phyloP scores from a whole-genome alignment of 2,888 invertebrate species.

The Trachelus troglodyta region DNA sequence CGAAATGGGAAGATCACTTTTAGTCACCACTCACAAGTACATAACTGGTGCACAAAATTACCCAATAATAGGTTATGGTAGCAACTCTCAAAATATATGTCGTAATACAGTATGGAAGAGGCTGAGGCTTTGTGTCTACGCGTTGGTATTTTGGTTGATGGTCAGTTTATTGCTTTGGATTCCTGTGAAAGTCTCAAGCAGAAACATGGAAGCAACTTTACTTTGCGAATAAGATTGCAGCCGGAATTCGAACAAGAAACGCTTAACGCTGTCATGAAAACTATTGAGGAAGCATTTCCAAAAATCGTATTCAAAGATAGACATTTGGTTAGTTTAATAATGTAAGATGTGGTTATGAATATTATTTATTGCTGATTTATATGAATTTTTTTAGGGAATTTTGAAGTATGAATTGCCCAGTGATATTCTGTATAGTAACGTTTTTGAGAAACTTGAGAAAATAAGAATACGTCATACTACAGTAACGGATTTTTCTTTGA shows the following conservation, averaged over 20 bases:
- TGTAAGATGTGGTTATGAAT: not conserved
- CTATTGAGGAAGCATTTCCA: conserved; percentile 25
- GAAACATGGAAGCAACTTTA: conserved; percentile 27
- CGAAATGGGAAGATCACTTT: conserved; percentile 32
- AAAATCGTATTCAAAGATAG: conserved; percentile 26
- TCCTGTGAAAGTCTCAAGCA: conserved; percentile 30
- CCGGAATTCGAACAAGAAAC: conserved; percentile 13
- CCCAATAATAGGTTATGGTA: not conserved
- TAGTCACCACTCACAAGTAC: conserved; percentile 33
- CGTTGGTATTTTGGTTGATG: conserved; percentile 31
- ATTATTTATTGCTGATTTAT: not conserved
- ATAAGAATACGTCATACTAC: conserved; percentile 24
- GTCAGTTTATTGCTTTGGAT: conserved; percentile 30
- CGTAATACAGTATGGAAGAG: conserved; percentile 26
- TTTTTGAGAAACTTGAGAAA: conserved; percentile 27
- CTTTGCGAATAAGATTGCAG: conserved; percentile 26
- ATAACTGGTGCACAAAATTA: not conserved
- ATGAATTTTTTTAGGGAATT: conserved; percentile 20
- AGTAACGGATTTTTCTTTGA: conserved; percentile 32
- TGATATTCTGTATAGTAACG: conserved; percentile 19
- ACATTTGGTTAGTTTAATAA: conserved; percentile 22
- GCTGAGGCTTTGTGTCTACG: conserved; percentile 35
- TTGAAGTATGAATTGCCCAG: conserved; percentile 31
- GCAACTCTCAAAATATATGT: not conserved
- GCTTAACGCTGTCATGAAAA: conserved; percentile 24